phyloP scores from a whole-genome alignment of 1,140 invertebrate genomes.

The Chironomus striatipennis region DNA sequence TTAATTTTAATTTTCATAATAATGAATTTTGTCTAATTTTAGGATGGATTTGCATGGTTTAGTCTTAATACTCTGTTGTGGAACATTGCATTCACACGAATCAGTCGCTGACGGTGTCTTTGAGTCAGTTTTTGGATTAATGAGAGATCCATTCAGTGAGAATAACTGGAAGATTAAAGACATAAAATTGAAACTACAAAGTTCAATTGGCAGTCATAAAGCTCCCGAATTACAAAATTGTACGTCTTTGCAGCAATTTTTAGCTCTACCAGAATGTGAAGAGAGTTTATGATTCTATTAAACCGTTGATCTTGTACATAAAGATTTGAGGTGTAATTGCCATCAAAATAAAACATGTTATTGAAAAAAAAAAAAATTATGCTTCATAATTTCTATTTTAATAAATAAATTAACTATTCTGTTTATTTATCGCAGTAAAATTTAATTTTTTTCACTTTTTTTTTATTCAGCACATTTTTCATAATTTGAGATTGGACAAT shows the following conservation, averaged over 20 bases:
- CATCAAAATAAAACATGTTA: too few species aligned
- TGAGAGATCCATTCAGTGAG: slow-evolving; percentile 46
- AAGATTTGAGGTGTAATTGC: too few species aligned
- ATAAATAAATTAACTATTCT: too few species aligned
- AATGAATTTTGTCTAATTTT: background rate
- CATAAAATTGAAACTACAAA: slow-evolving; percentile 38
- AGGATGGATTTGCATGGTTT: slow-evolving; percentile 50
- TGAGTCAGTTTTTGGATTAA: slow-evolving; percentile 51
- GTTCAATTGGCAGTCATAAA: slow-evolving; percentile 31
- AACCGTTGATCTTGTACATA: too few species aligned
- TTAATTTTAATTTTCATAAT: background rate
- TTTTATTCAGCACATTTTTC: too few species aligned
- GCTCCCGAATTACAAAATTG: slow-evolving; percentile 29
- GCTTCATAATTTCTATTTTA: too few species aligned
- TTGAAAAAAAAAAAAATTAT: too few species aligned
- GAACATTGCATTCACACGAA: slow-evolving; percentile 47
- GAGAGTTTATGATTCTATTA: background rate
- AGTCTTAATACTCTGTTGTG: slow-evolving; percentile 50
- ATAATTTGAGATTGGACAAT: too few species aligned
- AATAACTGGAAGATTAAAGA: slow-evolving; percentile 57
- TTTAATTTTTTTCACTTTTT: too few species aligned
- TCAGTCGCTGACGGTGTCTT: slow-evolving; percentile 45
- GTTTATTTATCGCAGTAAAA: too few species aligned
- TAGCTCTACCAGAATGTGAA: slow-evolving; percentile 31
- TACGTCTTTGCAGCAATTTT: slow-evolving; percentile 29